A percentile compares a stretch with the other conserved stretches of the same genome.
Conservation (phyloP, 2,888 invertebrate species). For the Hirtodrosophila trivittata region DNA sequence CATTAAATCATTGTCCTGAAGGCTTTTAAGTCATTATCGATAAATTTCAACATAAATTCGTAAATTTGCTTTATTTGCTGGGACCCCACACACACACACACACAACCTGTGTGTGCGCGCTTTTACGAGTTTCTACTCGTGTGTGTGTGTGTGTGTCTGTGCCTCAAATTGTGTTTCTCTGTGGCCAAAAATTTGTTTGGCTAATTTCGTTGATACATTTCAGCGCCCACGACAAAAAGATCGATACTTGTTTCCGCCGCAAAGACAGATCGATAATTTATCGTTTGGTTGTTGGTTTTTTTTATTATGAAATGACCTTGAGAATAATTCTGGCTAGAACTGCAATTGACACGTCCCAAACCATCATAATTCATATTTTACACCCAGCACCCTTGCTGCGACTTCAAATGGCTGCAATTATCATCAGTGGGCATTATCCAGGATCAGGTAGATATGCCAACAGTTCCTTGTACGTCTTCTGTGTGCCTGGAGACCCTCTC, state of each 20-base stretch:
- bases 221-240: conserved; percentile 34
- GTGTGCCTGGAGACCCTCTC: conserved; percentile 1
- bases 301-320: conserved; percentile 67
- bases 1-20: conserved; percentile 84
- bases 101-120: conserved; percentile 16
- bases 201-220: conserved; percentile 62
- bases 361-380: conserved; percentile 77
- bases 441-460: conserved; percentile 32
- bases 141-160: conserved; percentile 18
- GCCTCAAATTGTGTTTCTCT: conserved; percentile 37
- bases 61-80: conserved; percentile 80
- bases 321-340: conserved; percentile 30
- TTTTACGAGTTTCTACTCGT: too few relatives aligned
- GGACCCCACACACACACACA: conserved; percentile 49
- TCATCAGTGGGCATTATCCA: conserved; percentile 44
- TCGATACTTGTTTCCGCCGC: neutral
- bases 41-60: conserved; percentile 84
- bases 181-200: conserved; percentile 64
- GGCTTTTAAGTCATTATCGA: conserved; percentile 84
- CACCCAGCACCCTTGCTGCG: conserved; percentile 51
- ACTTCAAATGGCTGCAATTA: conserved; percentile 60
- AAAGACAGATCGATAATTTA: conserved; percentile 35
- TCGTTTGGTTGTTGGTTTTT: conserved; percentile 38
- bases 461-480: neutral
- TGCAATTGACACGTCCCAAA: conserved; percentile 73